phyloP scores from a whole-genome alignment of 2,888 invertebrate species.

The Pecten maximus region DNA sequence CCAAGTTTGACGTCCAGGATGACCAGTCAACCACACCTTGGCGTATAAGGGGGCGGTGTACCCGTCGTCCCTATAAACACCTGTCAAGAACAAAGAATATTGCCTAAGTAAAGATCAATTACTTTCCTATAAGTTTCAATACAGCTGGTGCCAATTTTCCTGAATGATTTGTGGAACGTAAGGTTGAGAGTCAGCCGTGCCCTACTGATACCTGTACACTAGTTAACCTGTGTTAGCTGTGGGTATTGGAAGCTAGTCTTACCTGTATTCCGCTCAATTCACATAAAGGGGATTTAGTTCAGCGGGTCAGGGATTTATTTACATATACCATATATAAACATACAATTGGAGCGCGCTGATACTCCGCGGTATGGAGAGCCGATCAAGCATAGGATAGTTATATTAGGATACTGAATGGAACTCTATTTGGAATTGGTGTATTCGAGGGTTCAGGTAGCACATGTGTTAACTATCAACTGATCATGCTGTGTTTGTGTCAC shows the following conservation, averaged over 20 bases:
- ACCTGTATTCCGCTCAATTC: neutral
- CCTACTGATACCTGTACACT: neutral
- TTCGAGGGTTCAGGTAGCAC: slow-evolving; percentile 7
- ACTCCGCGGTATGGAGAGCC: neutral
- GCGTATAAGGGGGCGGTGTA: neutral
- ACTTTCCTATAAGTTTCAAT: neutral
- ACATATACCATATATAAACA: neutral
- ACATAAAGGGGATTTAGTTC: slow-evolving; percentile 13
- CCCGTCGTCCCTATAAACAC: neutral
- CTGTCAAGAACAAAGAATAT: neutral
- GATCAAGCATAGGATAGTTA: neutral
- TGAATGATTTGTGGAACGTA: neutral
- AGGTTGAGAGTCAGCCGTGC: neutral
- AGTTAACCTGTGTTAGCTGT: neutral
- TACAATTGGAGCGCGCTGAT: neutral
- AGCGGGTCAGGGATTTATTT: slow-evolving; percentile 10
- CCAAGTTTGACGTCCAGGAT: neutral
- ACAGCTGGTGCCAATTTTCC: neutral
- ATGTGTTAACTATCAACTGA: neutral
- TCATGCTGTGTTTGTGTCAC: neutral
- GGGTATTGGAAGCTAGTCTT: neutral
- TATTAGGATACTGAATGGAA: neutral
- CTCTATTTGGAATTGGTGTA: neutral
- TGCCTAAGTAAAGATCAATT: neutral
- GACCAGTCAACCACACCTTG: neutral